Evolutionary conservation across 1,140 invertebrate genomes (phyloP).

Genomic region (Hyphantria cunea): DNA sequence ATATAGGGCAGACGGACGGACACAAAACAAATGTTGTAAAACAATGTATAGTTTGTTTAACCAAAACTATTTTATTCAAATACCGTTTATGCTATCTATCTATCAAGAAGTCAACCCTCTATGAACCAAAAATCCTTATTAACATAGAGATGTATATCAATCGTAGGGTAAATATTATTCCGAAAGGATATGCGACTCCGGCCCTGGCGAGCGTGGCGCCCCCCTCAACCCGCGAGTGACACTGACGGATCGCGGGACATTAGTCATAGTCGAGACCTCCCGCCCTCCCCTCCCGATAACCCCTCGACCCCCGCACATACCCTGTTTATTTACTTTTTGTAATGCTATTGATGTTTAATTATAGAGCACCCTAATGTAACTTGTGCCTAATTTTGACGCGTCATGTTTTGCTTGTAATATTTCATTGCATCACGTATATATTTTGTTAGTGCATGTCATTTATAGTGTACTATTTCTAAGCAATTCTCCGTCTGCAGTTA

Average conservation of each 20-base stretch:
- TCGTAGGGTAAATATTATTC: constrained; percentile 70
- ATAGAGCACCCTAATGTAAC: constrained; percentile 72
- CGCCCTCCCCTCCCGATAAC: constrained; percentile 44
- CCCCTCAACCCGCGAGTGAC: constrained; percentile 68
- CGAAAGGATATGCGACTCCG: constrained; percentile 68
- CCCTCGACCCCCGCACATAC: constrained; percentile 55
- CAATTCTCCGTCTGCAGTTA: constrained; percentile 24
- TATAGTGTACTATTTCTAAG: constrained; percentile 20
- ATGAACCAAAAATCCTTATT: constrained; percentile 56
- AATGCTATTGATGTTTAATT: constrained; percentile 81
- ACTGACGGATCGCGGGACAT: constrained; percentile 75
- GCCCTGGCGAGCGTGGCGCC: constrained; percentile 68
- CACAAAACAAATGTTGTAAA: background rate
- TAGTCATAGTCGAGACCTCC: constrained; percentile 78
- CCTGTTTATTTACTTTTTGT: constrained; percentile 81
- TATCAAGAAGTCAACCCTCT: constrained; percentile 17
- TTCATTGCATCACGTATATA: constrained; percentile 40
- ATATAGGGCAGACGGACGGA: no score
- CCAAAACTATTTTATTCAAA: constrained; percentile 7
- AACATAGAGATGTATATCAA: constrained; percentile 77
- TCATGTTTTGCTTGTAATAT: constrained; percentile 63
- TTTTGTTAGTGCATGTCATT: constrained; percentile 26
- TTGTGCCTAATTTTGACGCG: constrained; percentile 58
- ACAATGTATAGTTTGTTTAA: background rate
- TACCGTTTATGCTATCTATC: constrained; percentile 19